phyloP scores from a whole-genome alignment of 2,888 invertebrate species.

The Limenitis camilla region DNA sequence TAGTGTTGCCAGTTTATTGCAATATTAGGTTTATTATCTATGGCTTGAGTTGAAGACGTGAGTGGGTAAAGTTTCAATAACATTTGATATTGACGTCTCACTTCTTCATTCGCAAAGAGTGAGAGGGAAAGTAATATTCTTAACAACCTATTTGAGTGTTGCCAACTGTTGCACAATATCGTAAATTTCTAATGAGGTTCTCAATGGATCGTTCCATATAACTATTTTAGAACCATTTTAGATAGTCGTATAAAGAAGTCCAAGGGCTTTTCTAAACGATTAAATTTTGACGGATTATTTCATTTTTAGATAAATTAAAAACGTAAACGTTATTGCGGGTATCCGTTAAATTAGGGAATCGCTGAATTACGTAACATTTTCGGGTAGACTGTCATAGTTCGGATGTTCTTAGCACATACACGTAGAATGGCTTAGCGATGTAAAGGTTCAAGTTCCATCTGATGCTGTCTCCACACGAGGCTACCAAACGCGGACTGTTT shows the following conservation, averaged over 20 bases:
- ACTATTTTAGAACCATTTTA: slow-evolving; percentile 11
- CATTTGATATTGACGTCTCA: no score
- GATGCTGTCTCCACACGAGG: slow-evolving; percentile 4
- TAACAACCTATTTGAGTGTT: no score
- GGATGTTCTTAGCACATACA: slow-evolving; percentile 8
- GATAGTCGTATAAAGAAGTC: slow-evolving; percentile 11
- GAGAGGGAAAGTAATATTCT: no score
- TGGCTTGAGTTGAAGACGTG: no score
- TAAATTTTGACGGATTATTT: slow-evolving; percentile 1
- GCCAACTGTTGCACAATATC: background rate
- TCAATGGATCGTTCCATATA: slow-evolving; percentile 1
- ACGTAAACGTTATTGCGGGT: slow-evolving; percentile 6
- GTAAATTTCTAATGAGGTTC: slow-evolving; percentile 14
- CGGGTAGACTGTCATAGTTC: slow-evolving; percentile 16
- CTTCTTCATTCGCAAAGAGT: no score
- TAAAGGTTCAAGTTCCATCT: background rate
- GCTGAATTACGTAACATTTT: slow-evolving; percentile 3
- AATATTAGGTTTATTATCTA: no score
- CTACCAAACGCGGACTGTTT: background rate
- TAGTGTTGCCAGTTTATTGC: no score
- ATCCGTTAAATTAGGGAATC: slow-evolving; percentile 3
- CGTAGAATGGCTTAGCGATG: slow-evolving; percentile 8
- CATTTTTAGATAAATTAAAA: slow-evolving; percentile 11
- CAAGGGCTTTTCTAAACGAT: slow-evolving; percentile 10
- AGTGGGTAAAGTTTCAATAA: no score